phyloP scores from a whole-genome alignment of 2,797 vertebrate species.

The Gallinago stenura region DNA sequence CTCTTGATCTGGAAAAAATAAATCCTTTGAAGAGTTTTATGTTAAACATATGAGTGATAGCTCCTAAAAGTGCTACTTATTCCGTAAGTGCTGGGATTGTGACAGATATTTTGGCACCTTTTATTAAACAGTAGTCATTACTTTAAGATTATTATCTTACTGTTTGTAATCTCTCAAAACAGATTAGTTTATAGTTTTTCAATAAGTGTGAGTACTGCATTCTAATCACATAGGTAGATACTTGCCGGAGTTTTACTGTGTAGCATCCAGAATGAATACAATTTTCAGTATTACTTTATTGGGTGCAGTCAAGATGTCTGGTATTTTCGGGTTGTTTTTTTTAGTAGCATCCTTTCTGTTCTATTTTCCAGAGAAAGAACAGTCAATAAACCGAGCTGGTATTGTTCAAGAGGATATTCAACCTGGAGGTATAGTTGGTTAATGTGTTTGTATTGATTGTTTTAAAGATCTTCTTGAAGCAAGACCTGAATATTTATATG shows the following conservation, averaged over 20 bases:
- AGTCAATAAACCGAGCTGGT: constrained; percentile 79
- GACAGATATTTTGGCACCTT: background rate
- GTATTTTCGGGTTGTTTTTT: background rate
- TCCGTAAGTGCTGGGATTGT: background rate
- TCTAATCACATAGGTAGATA: background rate
- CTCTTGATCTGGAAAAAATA: background rate
- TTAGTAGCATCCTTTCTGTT: constrained; percentile 13
- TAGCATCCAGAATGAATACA: background rate
- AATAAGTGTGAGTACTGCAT: background rate
- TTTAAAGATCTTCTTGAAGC: background rate
- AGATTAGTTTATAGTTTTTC: background rate
- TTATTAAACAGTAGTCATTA: background rate
- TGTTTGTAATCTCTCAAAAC: background rate
- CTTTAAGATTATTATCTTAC: background rate
- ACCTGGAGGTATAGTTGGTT: constrained; percentile 73
- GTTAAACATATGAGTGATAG: background rate
- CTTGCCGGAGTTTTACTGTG: background rate
- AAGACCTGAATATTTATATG: background rate
- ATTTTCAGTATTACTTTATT: background rate
- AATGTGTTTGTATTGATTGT: background rate
- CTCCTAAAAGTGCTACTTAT: background rate
- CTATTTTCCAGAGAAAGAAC: constrained; percentile 79
- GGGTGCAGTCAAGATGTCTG: background rate
- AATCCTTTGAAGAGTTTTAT: background rate
- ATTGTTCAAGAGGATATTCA: constrained; percentile 83